These are phyloP conservation scores for Dicranocentrus wangi DNA, from an alignment of 2,888 invertebrate species.

Conservation along the genomic window DNA sequence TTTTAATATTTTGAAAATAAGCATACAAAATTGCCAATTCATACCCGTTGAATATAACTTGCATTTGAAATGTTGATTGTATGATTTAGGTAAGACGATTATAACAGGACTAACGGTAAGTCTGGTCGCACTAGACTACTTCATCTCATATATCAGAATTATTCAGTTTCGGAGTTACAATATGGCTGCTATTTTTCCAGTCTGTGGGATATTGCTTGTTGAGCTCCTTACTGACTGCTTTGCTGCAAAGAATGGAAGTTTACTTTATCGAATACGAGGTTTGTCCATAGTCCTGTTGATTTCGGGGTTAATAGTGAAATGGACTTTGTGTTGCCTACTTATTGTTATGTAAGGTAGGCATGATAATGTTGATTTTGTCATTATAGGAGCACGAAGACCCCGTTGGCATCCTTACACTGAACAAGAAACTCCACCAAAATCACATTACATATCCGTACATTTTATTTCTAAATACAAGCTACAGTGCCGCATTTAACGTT, in stretches of 20 bases:
- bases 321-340: too few relatives aligned
- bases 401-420: not conserved
- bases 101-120: constrained; percentile 30
- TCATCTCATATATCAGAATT: not conserved
- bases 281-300: too few relatives aligned
- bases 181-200: not conserved
- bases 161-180: not conserved
- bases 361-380: too few relatives aligned
- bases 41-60: too few relatives aligned
- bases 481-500: not conserved
- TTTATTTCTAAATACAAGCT: not conserved
- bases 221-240: not conserved
- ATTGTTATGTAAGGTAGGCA: too few relatives aligned
- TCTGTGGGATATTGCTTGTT: constrained; percentile 1
- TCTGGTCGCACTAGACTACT: not conserved
- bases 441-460: constrained; percentile 24
- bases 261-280: constrained; percentile 28
- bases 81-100: constrained; percentile 22
- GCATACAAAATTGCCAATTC: not conserved
- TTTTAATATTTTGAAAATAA: not conserved
- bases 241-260: constrained; percentile 1
- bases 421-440: not conserved
- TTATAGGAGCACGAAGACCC: constrained; percentile 40
- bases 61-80: too few relatives aligned
- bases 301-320: too few relatives aligned